Percentiles rank a stretch among this genome's conserved stretches.
These are phyloP conservation scores for Formica selysi DNA, from an alignment of 1,140 invertebrate genomes.

Conservation along the genomic window DNA sequence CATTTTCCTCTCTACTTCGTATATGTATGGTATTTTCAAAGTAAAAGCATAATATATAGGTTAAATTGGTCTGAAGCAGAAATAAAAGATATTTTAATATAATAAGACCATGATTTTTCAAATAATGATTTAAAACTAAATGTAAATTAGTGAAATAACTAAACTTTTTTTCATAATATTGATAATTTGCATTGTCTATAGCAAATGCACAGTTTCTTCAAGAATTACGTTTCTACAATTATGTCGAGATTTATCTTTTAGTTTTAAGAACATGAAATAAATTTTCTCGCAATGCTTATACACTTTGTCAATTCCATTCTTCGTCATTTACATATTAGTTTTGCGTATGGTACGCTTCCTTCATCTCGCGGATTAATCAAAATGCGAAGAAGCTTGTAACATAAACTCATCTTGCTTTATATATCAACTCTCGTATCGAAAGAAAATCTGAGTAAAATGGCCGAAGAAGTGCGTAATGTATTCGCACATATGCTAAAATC, in stretches of 20 bases:
- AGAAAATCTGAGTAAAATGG: background rate
- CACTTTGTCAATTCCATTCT: background rate
- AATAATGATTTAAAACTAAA: background rate
- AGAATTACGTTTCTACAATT: background rate
- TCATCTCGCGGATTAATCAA: background rate
- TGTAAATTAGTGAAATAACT: background rate
- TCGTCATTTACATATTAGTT: slow-evolving; percentile 16
- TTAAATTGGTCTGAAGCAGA: background rate
- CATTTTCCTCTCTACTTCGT: background rate
- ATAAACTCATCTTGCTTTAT: background rate
- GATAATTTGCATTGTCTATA: background rate
- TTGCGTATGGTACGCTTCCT: background rate
- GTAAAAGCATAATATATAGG: slow-evolving; percentile 23
- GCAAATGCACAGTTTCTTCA: background rate
- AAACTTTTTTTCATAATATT: background rate
- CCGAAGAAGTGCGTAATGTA: background rate
- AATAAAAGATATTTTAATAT: slow-evolving; percentile 20
- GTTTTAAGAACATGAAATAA: background rate
- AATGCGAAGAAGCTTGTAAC: slow-evolving; percentile 13
- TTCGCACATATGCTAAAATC: slow-evolving; percentile 12
- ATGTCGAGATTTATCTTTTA: background rate
- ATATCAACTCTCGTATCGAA: background rate
- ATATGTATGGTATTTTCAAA: background rate
- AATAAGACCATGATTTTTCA: background rate
- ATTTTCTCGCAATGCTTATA: background rate